Base-by-base conservation (phyloP, 2,888 invertebrate species). In the Erebia aethiops region DNA sequence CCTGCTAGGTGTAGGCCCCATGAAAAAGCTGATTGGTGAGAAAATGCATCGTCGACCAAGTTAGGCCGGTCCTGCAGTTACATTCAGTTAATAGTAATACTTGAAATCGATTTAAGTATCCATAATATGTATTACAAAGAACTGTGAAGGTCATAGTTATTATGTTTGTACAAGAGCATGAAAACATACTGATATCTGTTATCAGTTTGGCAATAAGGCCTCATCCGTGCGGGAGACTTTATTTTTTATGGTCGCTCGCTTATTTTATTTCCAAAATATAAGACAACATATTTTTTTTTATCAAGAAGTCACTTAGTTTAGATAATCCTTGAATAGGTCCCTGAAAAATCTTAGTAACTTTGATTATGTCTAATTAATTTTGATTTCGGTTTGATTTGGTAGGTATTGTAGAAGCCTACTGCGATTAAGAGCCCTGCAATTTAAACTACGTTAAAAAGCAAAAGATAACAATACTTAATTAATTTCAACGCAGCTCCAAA, bases 101-200 rank as follows among this genome's bases (percentile, higher is more conserved):
- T 18, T 18, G 18, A 43, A 16, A 46, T 43, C 46, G 46, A 61
- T 61, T 46, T 13, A n/a, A n/a, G n/a, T n/a, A n/a, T 46, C n/a
- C 26, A 16, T 13, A 11, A 69, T 49, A 73, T 67, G 80, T 79
- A 84, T 84, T 80, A 71, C 58, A 64, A 64, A 66, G 75, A 77
- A 71, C 41, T 69, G 64, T 71, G 81, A 87, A 87, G 86, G 86
- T 86, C 83, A 75, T 61, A 35, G 35, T 35, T 35, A 35, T 62
- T 21, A 21, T 52, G 54, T 54, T 46, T 46, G 21, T 54, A 46
- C 41, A 54, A 60, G 80, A 80, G 82, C 79, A 80, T 81, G 76
- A 70, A 77, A 77, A 76, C 73, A 75, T 61, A 73, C 71, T 73
- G 78, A 78, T 80, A 78, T 69, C 70, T 46, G 52, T 70, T 79